These are phyloP conservation scores for Herpailurus yagouaroundi DNA, from an alignment of 2,113 vertebrate species.

Conservation along the genomic window DNA sequence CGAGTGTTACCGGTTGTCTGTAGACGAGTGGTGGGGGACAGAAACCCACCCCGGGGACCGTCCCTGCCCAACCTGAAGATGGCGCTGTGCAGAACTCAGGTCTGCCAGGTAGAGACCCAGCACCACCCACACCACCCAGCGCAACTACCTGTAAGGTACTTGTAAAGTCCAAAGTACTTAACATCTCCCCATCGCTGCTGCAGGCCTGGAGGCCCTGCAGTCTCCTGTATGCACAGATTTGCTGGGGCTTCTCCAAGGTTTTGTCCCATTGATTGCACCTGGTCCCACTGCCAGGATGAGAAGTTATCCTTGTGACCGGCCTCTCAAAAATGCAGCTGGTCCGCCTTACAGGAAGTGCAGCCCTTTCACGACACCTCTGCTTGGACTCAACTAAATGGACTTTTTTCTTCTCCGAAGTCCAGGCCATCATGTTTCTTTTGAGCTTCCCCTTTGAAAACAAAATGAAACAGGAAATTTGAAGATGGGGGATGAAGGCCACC, in stretches of 20 bases:
- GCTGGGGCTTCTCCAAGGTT: not conserved
- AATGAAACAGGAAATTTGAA: not conserved
- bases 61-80: not conserved
- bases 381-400: not conserved
- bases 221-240: not conserved
- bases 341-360: not conserved
- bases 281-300: not conserved
- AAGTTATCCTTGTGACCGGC: not conserved
- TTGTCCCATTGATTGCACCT: fast-evolving
- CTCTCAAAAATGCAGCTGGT: slow-evolving; percentile 14
- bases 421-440: not conserved
- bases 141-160: no score
- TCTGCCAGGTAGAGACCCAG: not conserved
- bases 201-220: not conserved
- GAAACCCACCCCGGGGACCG: not conserved
- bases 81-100: not conserved
- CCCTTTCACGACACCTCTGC: not conserved
- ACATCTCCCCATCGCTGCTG: not conserved
- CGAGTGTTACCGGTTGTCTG: not conserved
- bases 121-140: fast-evolving
- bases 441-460: slow-evolving; percentile 16
- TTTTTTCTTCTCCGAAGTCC: not conserved
- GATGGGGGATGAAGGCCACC: not conserved
- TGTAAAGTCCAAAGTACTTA: not conserved
- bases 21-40: not conserved